These are phyloP conservation scores for Brachionus sp. DNA, from an alignment of 1,140 invertebrate species.

Conservation along the genomic window DNA sequence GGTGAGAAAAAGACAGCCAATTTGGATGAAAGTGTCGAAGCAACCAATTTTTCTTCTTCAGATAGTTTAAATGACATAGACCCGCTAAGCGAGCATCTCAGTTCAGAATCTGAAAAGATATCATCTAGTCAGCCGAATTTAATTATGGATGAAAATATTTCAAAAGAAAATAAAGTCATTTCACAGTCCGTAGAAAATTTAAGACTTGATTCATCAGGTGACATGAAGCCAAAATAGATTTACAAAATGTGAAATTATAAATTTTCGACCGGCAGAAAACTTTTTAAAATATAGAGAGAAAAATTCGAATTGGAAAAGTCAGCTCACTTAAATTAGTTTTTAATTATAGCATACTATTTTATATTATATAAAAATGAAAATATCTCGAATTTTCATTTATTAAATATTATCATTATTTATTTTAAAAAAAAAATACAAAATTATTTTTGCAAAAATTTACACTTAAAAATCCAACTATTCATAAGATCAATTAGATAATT, in stretches of 20 bases:
- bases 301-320: no score
- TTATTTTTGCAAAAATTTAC: neutral
- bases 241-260: neutral
- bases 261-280: neutral
- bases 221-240: neutral
- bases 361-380: no score
- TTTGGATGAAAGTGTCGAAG: constrained; percentile 6
- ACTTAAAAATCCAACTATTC: neutral
- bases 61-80: constrained; percentile 20
- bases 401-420: neutral
- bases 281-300: neutral
- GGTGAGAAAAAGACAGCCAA: neutral
- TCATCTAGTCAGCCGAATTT: neutral
- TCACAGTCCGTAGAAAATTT: neutral
- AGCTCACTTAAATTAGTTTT: no score
- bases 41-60: neutral
- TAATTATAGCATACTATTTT: no score
- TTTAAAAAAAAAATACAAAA: no score
- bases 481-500: neutral
- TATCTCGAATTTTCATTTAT: no score
- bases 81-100: neutral
- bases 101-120: neutral
- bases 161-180: neutral
- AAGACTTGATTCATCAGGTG: neutral
- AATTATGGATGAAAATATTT: neutral